Conservation (phyloP, 2,888 invertebrate species). For the Lithodes maja region DNA sequence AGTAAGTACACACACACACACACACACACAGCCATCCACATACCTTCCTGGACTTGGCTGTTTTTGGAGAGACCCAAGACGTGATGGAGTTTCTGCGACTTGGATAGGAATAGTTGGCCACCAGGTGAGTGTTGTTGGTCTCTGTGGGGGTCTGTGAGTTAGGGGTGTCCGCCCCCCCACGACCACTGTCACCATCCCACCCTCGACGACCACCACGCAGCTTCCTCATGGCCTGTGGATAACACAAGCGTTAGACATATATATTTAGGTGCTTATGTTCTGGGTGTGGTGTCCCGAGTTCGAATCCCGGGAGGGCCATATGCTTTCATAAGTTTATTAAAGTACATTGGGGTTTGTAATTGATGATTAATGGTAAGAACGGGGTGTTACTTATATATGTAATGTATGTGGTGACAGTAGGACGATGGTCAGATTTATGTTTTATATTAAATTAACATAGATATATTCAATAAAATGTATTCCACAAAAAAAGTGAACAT, state of each 20-base stretch:
- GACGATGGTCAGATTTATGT: no score
- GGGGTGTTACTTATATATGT: no score
- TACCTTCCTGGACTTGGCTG: constrained; percentile 51
- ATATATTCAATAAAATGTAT: no score
- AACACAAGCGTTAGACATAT: no score
- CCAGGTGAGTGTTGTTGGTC: constrained; percentile 36
- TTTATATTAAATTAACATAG: no score
- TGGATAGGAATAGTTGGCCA: constrained; percentile 56
- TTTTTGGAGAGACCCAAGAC: constrained; percentile 58
- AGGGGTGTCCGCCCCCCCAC: constrained; percentile 31
- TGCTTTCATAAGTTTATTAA: no score
- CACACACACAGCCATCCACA: no score
- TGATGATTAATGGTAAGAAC: background rate
- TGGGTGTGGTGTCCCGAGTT: no score
- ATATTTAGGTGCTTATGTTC: background rate
- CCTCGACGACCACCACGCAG: constrained; percentile 30
- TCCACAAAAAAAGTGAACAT: no score
- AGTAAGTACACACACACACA: no score
- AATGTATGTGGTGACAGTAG: no score
- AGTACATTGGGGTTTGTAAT: background rate
- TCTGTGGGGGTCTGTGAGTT: constrained; percentile 45
- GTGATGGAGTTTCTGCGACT: constrained; percentile 44
- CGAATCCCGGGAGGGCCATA: no score
- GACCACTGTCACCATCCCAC: constrained; percentile 23
- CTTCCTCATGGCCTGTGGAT: constrained; percentile 40